Evolutionary conservation across 2,113 vertebrate species (phyloP).

Genomic region (Brienomyrus longianalis): DNA sequence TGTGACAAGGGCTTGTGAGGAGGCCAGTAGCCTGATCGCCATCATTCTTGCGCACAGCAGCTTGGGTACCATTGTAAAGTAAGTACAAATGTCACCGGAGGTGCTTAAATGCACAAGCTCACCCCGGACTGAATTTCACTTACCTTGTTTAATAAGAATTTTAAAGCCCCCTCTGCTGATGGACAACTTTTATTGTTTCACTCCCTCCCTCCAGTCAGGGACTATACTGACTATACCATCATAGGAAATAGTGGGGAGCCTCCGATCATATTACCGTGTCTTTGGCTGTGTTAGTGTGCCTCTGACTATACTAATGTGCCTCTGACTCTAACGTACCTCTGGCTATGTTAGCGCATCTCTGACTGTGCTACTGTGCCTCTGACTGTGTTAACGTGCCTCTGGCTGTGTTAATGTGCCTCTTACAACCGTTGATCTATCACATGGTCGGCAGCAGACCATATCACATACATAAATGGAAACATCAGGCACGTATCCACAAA

Average conservation of each 20-base stretch:
- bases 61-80: background rate
- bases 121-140: background rate
- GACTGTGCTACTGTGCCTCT: background rate
- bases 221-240: background rate
- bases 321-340: too few relatives aligned
- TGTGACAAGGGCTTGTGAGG: slow-evolving; percentile 41
- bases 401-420: background rate
- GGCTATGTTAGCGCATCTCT: too few relatives aligned
- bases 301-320: background rate
- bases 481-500: background rate
- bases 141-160: background rate
- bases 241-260: background rate
- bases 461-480: background rate
- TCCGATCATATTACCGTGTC: background rate
- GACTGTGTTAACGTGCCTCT: background rate
- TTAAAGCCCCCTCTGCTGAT: background rate
- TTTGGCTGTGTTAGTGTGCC: too few relatives aligned
- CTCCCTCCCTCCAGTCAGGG: too few relatives aligned
- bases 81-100: too few relatives aligned
- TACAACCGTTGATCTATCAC: background rate
- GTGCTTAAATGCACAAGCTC: background rate
- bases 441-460: background rate
- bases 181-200: too few relatives aligned
- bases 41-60: background rate
- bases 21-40: background rate